A percentile compares a stretch with the other conserved stretches of the same genome.
Evolutionary conservation across 2,113 vertebrate species (phyloP).

Genomic region (Neotragus pygmaeus): DNA sequence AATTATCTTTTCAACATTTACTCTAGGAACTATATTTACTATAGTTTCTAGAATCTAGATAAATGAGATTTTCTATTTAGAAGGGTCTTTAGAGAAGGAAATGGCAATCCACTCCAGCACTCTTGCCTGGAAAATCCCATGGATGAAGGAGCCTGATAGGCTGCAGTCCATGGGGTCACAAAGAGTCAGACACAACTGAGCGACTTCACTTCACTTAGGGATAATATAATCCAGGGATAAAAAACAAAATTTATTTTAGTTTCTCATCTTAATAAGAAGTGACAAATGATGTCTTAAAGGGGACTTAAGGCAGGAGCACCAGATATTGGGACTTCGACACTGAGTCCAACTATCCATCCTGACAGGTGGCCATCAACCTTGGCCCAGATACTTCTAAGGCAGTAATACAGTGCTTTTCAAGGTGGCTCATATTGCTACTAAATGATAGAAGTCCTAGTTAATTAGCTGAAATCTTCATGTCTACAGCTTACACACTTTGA

Average conservation of each 20-base stretch:
- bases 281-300: background rate
- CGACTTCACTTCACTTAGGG: background rate
- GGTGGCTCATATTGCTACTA: background rate
- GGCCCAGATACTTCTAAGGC: background rate
- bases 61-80: background rate
- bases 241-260: background rate
- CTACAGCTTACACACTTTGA: background rate
- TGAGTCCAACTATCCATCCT: background rate
- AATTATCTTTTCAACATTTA: background rate
- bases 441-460: background rate
- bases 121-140: too few relatives aligned
- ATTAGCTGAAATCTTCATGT: background rate
- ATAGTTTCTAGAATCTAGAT: background rate
- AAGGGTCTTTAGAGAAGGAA: background rate
- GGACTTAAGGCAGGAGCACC: background rate
- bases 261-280: background rate
- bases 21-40: background rate
- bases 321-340: background rate
- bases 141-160: too few relatives aligned
- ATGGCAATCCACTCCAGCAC: too few relatives aligned
- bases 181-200: too few relatives aligned
- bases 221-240: background rate
- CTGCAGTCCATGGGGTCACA: too few relatives aligned
- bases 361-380: background rate
- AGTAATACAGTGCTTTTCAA: background rate